Percentiles rank a stretch among this genome's conserved stretches.
These are phyloP conservation scores for Tenthredo scrophulariae DNA, from an alignment of 2,888 invertebrate genomes.

Conservation along the genomic window DNA sequence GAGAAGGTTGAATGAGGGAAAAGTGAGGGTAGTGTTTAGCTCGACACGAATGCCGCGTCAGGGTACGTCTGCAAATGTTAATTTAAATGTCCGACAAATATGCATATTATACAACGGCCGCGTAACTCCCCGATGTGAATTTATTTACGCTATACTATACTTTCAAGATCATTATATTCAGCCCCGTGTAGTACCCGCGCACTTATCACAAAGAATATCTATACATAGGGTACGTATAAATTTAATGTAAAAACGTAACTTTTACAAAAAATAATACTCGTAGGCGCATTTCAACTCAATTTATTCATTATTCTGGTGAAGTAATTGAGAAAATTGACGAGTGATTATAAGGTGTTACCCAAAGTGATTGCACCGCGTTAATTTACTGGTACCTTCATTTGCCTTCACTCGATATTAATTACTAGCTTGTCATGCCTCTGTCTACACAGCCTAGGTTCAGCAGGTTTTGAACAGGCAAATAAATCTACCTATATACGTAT, in stretches of 20 bases:
- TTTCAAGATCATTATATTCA: conserved; percentile 26
- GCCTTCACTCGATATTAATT: conserved; percentile 22
- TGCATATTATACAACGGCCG: conserved; percentile 45
- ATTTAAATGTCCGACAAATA: conserved; percentile 48
- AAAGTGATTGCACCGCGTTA: conserved; percentile 5
- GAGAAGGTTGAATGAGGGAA: conserved; percentile 19
- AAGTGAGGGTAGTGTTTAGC: conserved; percentile 25
- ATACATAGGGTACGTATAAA: not conserved
- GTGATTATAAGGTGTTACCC: not conserved
- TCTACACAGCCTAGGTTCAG: not conserved
- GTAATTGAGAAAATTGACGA: not conserved
- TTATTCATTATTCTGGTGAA: not conserved
- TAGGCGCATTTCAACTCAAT: not conserved
- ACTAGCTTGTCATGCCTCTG: not conserved
- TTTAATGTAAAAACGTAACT: not conserved
- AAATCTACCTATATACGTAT: not conserved
- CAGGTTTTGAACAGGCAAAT: not conserved
- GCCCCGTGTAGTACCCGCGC: not conserved
- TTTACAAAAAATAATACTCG: not conserved
- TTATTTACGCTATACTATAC: conserved; percentile 30
- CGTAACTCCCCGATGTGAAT: conserved; percentile 32
- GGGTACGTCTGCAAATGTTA: conserved; percentile 48
- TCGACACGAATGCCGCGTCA: conserved; percentile 50
- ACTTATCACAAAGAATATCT: not conserved
- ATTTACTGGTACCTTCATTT: conserved; percentile 1